Percentiles rank a stretch among this genome's conserved stretches.
Evolutionary conservation across 2,113 vertebrate genomes (phyloP).

Genomic region (Myiopsitta monachus): DNA sequence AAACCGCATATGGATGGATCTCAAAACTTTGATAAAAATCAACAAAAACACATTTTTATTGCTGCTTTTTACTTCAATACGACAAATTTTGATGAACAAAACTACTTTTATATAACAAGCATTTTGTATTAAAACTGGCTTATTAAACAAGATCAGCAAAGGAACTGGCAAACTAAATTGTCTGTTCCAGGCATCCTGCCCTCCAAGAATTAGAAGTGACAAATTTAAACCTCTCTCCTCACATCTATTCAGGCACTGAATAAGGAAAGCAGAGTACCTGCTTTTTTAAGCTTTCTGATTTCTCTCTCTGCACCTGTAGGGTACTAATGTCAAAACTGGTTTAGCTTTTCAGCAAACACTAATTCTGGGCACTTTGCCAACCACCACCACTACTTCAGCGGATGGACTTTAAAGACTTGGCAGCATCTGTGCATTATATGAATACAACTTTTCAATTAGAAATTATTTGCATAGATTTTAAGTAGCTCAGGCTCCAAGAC

Average conservation of each 20-base stretch:
- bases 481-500: background rate
- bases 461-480: conserved; percentile 34
- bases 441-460: background rate
- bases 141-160: conserved; percentile 3
- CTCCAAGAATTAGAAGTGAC: background rate
- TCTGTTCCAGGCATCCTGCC: background rate
- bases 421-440: background rate
- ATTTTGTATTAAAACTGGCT: background rate
- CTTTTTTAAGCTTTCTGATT: background rate
- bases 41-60: background rate
- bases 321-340: background rate
- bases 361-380: conserved; percentile 6
- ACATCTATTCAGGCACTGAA: background rate
- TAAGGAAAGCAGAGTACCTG: background rate
- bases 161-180: background rate
- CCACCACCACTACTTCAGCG: background rate
- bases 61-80: background rate
- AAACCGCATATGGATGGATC: background rate
- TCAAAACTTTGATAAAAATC: background rate
- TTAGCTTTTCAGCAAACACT: background rate
- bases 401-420: conserved; percentile 37
- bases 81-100: background rate
- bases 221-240: background rate
- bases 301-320: background rate
- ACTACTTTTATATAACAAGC: background rate